Conservation (phyloP, 2,888 invertebrate species). For the Epistrophella euchroma region DNA sequence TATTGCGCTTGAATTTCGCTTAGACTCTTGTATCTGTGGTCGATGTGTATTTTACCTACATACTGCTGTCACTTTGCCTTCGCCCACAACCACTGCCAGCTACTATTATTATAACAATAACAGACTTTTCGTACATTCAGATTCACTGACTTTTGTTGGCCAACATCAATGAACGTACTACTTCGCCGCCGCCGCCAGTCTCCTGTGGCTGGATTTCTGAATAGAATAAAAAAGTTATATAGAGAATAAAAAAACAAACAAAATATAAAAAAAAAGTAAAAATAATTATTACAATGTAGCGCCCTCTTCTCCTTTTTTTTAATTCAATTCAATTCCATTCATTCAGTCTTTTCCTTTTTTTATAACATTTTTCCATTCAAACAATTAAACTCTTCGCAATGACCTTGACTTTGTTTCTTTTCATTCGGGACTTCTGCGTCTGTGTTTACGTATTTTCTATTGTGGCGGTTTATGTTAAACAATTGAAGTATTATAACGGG, state of each 20-base stretch:
- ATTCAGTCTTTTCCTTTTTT: slow-evolving; percentile 72
- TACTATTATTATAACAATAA: slow-evolving; percentile 75
- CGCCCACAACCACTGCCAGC: slow-evolving; percentile 66
- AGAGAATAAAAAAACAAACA: slow-evolving; percentile 55
- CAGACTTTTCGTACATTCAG: slow-evolving; percentile 74
- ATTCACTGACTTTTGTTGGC: slow-evolving; percentile 72
- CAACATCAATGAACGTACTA: slow-evolving; percentile 75
- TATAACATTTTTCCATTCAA: slow-evolving; percentile 78
- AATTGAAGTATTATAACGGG: slow-evolving; percentile 75
- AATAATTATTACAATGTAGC: slow-evolving; percentile 76
- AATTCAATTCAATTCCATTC: slow-evolving; percentile 76
- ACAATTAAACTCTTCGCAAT: slow-evolving; percentile 84
- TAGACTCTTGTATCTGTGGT: slow-evolving; percentile 66
- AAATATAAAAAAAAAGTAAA: slow-evolving; percentile 68
- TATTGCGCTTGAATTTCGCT: slow-evolving; percentile 73
- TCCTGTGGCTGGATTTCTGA: slow-evolving; percentile 71
- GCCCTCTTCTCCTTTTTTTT: slow-evolving; percentile 73
- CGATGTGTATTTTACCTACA: slow-evolving; percentile 72
- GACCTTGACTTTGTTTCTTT: slow-evolving; percentile 83
- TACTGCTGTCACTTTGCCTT: slow-evolving; percentile 68
- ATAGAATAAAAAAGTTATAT: slow-evolving; percentile 73
- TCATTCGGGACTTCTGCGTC: slow-evolving; percentile 76
- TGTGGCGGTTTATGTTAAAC: slow-evolving; percentile 76
- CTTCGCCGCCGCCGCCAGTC: slow-evolving; percentile 63
- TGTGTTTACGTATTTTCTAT: slow-evolving; percentile 76